Evolutionary conservation across 35 echinoderm and acorn worm species (phyloP).

Genomic region (Amphiura filiformis): DNA sequence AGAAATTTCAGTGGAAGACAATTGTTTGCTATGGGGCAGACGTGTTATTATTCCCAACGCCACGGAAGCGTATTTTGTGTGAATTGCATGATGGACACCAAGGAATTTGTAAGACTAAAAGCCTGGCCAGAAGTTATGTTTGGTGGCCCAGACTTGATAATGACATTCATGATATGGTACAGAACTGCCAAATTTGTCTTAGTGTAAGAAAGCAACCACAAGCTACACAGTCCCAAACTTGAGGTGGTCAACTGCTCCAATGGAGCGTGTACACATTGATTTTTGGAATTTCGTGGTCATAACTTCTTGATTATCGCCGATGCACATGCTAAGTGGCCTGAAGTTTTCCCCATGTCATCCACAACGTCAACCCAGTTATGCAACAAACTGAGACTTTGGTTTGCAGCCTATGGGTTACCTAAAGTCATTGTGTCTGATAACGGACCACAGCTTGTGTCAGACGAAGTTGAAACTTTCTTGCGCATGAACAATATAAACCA

Average conservation of each 20-base stretch:
- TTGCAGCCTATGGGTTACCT: no score
- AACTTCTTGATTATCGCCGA: constrained; percentile 16
- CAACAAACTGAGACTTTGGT: no score
- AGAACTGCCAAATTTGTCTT: constrained; percentile 34
- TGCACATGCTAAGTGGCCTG: background rate
- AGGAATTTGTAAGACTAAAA: constrained; percentile 42
- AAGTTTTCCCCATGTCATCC: background rate
- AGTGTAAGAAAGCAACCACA: constrained; percentile 20
- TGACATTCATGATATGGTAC: constrained; percentile 23
- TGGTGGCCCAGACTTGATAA: no score
- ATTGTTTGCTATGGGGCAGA: constrained; percentile 42
- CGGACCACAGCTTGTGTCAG: no score
- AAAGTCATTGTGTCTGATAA: no score
- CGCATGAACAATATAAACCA: no score
- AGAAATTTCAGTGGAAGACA: constrained; percentile 20
- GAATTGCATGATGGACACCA: constrained; percentile 56
- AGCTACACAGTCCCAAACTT: constrained; percentile 13
- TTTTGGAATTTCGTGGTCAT: no score
- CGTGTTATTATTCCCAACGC: constrained; percentile 32
- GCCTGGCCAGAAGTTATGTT: no score
- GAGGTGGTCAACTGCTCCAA: constrained; percentile 28
- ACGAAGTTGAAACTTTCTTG: no score
- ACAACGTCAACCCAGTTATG: background rate
- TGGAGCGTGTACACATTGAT: constrained; percentile 36
- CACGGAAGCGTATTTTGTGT: constrained; percentile 1